A percentile compares a stretch with the other conserved stretches of the same genome.
phyloP scores from a whole-genome alignment of 2,888 invertebrate genomes.

The Allygus modestus region DNA sequence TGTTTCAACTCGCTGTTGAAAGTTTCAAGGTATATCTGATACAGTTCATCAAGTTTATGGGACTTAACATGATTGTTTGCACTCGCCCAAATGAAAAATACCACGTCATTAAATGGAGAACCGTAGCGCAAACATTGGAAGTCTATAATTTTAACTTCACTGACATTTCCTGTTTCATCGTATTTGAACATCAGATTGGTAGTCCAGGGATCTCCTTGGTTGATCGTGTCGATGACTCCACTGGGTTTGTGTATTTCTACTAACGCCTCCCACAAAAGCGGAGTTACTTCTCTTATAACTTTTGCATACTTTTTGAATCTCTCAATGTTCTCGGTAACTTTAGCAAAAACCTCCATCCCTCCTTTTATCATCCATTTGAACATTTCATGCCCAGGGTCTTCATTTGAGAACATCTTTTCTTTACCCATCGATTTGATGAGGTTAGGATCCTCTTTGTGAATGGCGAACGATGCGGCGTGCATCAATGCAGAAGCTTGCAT shows the following conservation, averaged over 20 bases:
- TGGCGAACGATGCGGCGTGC: constrained; percentile 36
- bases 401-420: constrained; percentile 34
- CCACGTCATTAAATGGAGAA: constrained; percentile 18
- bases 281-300: not conserved
- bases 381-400: not conserved
- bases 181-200: constrained; percentile 54
- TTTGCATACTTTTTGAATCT: constrained; percentile 1
- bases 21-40: constrained; percentile 16
- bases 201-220: constrained; percentile 58
- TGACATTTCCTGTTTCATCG: constrained; percentile 4
- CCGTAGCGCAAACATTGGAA: constrained; percentile 34
- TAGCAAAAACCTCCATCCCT: constrained; percentile 2
- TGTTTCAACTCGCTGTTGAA: constrained; percentile 41
- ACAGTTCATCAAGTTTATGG: constrained; percentile 21
- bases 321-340: not conserved
- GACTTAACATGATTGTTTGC: constrained; percentile 2
- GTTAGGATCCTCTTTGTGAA: constrained; percentile 16
- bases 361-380: not conserved
- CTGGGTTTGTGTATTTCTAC: constrained; percentile 3
- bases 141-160: constrained; percentile 39
- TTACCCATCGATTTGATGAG: not conserved
- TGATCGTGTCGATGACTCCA: constrained; percentile 26
- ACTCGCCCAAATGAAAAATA: constrained; percentile 55
- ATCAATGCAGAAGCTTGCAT: not conserved
- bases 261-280: not conserved